Evolutionary conservation across 2,113 vertebrate species (phyloP).

Genomic region (Gymnobelideus leadbeateri): DNA sequence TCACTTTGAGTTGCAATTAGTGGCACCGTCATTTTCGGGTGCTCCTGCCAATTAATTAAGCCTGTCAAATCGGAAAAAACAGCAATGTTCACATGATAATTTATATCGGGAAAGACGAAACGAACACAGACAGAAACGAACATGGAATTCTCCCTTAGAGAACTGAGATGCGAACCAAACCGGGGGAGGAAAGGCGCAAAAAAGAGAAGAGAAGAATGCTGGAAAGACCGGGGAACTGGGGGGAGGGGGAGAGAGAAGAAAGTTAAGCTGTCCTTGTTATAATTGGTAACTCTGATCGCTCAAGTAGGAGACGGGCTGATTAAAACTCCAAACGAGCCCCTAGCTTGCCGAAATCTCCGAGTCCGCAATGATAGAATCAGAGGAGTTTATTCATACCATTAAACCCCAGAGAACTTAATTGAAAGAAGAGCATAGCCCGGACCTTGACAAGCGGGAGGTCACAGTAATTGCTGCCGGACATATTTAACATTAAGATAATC

Average conservation of each 20-base stretch:
- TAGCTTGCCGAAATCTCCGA: conserved; percentile 88
- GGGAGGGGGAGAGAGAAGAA: conserved; percentile 72
- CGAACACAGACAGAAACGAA: conserved; percentile 70
- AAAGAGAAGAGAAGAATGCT: conserved; percentile 45
- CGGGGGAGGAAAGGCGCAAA: not conserved
- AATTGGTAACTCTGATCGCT: conserved; percentile 87
- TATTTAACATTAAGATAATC: conserved; percentile 99
- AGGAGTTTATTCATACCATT: conserved; percentile 94
- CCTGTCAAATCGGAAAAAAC: conserved; percentile 89
- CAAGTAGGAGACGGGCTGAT: conserved; percentile 89
- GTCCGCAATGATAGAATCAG: conserved; percentile 90
- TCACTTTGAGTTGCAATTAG: conserved; percentile 92
- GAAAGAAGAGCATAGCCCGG: conserved; percentile 95
- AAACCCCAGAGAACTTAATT: conserved; percentile 97
- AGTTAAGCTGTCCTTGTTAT: conserved; percentile 89
- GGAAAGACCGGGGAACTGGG: not conserved
- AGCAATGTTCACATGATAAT: conserved; percentile 89
- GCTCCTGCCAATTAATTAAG: conserved; percentile 93
- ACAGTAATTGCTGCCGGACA: conserved; percentile 99
- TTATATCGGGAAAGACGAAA: conserved; percentile 89
- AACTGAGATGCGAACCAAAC: conserved; percentile 17
- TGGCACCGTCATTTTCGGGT: conserved; percentile 90
- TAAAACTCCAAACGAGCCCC: conserved; percentile 89
- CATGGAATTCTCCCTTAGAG: conserved; percentile 80
- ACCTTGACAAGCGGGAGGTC: conserved; percentile 99